Percentiles rank a stretch among this genome's conserved stretches.
phyloP scores from a whole-genome alignment of 2,113 vertebrate genomes.

The Takifugu bimaculatus region DNA sequence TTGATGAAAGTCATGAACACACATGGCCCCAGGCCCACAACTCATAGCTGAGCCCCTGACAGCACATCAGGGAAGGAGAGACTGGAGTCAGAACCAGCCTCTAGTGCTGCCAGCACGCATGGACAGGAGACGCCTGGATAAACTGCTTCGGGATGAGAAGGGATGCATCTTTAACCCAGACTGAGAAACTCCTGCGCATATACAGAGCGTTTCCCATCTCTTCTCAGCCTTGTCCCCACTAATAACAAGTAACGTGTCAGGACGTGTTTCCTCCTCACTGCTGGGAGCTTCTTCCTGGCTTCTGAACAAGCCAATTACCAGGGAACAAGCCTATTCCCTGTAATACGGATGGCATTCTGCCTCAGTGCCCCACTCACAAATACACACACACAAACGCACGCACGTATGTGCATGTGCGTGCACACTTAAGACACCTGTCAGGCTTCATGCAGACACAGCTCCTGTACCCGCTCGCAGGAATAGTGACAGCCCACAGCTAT shows the following conservation, averaged over 20 bases:
- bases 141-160: constrained; percentile 40
- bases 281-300: constrained; percentile 71
- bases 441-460: constrained; percentile 66
- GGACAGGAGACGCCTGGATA: constrained; percentile 57
- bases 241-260: constrained; percentile 75
- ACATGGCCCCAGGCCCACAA: constrained; percentile 31
- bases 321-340: constrained; percentile 73
- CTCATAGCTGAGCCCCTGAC: constrained; percentile 45
- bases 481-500: constrained; percentile 76
- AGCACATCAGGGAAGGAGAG: constrained; percentile 32
- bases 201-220: constrained; percentile 55
- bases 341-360: constrained; percentile 69
- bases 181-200: constrained; percentile 15
- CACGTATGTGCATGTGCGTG: constrained; percentile 45
- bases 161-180: constrained; percentile 48
- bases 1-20: constrained; percentile 26
- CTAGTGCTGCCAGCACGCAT: constrained; percentile 27
- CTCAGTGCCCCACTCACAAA: constrained; percentile 22
- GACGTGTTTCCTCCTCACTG: constrained; percentile 70
- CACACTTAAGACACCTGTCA: constrained; percentile 68
- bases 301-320: constrained; percentile 78
- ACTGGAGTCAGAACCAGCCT: constrained; percentile 25
- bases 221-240: constrained; percentile 69
- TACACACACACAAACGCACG: constrained; percentile 1
- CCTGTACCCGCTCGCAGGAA: constrained; percentile 61